Evolutionary conservation across 1,140 invertebrate species (phyloP).

Genomic region (Panagrolaimus sp.): DNA sequence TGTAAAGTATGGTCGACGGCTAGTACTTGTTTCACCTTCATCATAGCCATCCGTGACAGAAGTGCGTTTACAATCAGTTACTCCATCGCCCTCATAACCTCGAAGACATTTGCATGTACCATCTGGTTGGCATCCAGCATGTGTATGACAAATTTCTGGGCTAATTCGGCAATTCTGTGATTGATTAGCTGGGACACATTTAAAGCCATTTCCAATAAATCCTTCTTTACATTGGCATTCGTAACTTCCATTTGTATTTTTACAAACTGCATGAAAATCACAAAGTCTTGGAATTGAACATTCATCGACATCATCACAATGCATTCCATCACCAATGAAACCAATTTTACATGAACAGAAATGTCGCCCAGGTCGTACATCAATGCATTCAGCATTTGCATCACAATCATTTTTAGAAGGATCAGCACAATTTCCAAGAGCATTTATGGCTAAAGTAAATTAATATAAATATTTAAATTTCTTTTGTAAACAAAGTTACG

Average conservation of each 20-base stretch:
- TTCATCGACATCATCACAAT: slow-evolving; percentile 75
- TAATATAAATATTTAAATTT: not conserved
- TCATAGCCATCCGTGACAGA: not conserved
- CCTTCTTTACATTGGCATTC: slow-evolving; percentile 89
- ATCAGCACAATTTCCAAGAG: slow-evolving; percentile 44
- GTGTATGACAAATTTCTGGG: slow-evolving; percentile 33
- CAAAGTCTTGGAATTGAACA: slow-evolving; percentile 85
- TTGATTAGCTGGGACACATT: slow-evolving; percentile 25
- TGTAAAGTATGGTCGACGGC: not conserved
- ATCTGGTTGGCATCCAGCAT: slow-evolving; percentile 37
- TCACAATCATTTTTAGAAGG: slow-evolving; percentile 49
- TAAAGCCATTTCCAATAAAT: slow-evolving; percentile 77
- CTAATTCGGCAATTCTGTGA: slow-evolving; percentile 37
- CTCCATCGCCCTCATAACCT: slow-evolving; percentile 44
- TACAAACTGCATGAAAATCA: slow-evolving; percentile 91
- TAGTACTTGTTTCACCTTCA: not conserved
- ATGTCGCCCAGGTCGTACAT: slow-evolving; percentile 44
- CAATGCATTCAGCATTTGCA: slow-evolving; percentile 54
- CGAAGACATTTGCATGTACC: slow-evolving; percentile 37
- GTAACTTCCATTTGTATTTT: slow-evolving; percentile 88
- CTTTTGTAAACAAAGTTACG: slow-evolving; percentile 34
- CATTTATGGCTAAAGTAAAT: slow-evolving; percentile 41
- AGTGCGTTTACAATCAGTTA: slow-evolving; percentile 29
- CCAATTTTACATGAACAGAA: slow-evolving; percentile 51
- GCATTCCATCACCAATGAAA: slow-evolving; percentile 52